Evolutionary conservation across 2,888 invertebrate species (phyloP).

Genomic region (Leptura quadrifasciata): DNA sequence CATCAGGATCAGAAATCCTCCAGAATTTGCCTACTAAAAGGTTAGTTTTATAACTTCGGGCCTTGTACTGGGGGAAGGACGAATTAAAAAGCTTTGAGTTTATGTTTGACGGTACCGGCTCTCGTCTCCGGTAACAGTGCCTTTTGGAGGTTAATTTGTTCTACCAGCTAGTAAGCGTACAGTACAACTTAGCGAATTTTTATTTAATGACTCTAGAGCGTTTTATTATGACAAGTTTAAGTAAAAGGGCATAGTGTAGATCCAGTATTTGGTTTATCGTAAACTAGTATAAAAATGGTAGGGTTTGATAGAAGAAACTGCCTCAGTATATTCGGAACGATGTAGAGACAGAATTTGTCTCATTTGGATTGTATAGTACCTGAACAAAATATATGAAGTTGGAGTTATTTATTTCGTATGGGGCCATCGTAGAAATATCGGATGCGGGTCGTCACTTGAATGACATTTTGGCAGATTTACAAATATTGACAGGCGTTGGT

Average conservation of each 20-base stretch:
- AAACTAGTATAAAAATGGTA: constrained; percentile 28
- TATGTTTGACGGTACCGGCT: constrained; percentile 29
- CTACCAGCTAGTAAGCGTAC: constrained; percentile 46
- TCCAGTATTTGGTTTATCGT: constrained; percentile 52
- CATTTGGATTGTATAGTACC: constrained; percentile 62
- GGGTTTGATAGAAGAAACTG: constrained; percentile 46
- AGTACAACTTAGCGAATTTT: constrained; percentile 53
- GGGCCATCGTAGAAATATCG: constrained; percentile 51
- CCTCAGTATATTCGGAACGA: constrained; percentile 52
- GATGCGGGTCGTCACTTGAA: background rate
- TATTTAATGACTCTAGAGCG: constrained; percentile 56
- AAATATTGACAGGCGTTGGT: constrained; percentile 6
- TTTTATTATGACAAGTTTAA: constrained; percentile 54
- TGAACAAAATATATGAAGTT: constrained; percentile 58
- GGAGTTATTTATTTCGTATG: constrained; percentile 55
- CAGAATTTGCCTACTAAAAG: constrained; percentile 2
- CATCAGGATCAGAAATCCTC: background rate
- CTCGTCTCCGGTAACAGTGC: constrained; percentile 26
- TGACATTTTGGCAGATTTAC: background rate
- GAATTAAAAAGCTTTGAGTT: constrained; percentile 19
- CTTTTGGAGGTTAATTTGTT: constrained; percentile 1
- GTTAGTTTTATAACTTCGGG: constrained; percentile 37
- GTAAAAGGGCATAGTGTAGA: constrained; percentile 50
- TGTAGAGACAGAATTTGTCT: constrained; percentile 46
- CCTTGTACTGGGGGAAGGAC: background rate